phyloP scores from a whole-genome alignment of 2,113 vertebrate genomes.

The Ammodytes marinus region DNA sequence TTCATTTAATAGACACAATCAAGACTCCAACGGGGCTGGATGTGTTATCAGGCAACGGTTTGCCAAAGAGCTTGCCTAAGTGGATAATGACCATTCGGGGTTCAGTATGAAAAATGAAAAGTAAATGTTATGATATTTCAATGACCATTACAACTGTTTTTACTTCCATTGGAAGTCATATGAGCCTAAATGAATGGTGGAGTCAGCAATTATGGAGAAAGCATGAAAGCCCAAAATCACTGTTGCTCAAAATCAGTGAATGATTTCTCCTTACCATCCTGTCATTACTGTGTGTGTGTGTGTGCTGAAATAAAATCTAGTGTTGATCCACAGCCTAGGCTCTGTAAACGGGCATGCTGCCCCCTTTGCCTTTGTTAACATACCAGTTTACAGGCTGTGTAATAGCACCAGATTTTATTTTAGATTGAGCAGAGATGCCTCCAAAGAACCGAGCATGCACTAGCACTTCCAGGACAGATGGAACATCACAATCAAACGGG shows the following conservation, averaged over 20 bases:
- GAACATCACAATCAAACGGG: not conserved
- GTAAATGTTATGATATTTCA: not conserved
- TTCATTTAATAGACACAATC: not conserved
- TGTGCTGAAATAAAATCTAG: too few species aligned
- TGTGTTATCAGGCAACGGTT: not conserved
- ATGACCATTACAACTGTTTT: not conserved
- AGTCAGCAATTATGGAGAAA: too few species aligned
- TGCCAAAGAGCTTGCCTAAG: too few species aligned
- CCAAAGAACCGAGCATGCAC: not conserved
- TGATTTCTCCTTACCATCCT: too few species aligned
- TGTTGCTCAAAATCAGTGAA: too few species aligned
- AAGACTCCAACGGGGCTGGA: not conserved
- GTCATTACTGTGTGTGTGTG: too few species aligned
- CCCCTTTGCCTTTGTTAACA: too few species aligned
- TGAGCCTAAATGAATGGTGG: too few species aligned
- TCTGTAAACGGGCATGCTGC: too few species aligned
- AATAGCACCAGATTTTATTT: not conserved
- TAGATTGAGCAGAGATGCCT: not conserved
- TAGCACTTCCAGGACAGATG: not conserved
- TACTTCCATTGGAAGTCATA: not conserved
- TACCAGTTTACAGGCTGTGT: too few species aligned
- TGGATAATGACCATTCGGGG: not conserved
- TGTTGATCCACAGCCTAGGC: too few species aligned
- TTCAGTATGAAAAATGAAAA: not conserved
- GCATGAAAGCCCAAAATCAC: too few species aligned